Evolutionary conservation across 2,113 vertebrate species (phyloP), one percentile per base, ranked within the genome.

Genomic region (Eonycteris spelaea): DNA sequence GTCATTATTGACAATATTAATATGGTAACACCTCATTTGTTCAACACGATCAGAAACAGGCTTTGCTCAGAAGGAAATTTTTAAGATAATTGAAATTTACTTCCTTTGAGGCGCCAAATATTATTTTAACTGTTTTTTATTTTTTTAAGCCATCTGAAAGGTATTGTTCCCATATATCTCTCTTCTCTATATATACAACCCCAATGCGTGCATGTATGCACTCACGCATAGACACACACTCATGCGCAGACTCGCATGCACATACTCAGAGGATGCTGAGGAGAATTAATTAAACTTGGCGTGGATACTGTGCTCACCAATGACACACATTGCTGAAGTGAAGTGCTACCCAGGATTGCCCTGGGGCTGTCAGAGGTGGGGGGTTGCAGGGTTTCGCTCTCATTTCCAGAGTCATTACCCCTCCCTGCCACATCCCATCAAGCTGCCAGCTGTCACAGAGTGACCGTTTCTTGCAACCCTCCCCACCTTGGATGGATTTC

Each of bases 81-180:
- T 95, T 83, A 78, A 96, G 84, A 96, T 96, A 96, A 97, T 91
- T 96, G 88, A 97, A 93, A 86, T 70, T 94, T 95, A 75, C 33
- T 40, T 68, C 78, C 77, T 97, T 88, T 88, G n/a, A 94, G 82
- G 78, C 84, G 94, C 43, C 57, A 91, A 95, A 88, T 91, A 88
- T 86, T 71, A 83, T 87, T 96, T 87, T 90, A 94, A 92, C 63
- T 79, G 63, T 3, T 65, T 84, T 68, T 90, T 68, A 30, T 80
- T 63, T 90, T 40, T 65, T 87, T 13, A 95, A 96, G 68, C 48
- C n/a, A 51, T 84, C 78, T 78, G 65, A 82, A 84, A 75, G 82
- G 12, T n/a, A 57, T 80, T 43, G 22, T 24, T 24, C 16, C 7
- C 77, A 59, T 21, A 57, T 48, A 1, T 67, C 28, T 70, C 33